Base-by-base conservation (phyloP, 2,797 vertebrate genomes). In the Pygocentrus nattereri region DNA sequence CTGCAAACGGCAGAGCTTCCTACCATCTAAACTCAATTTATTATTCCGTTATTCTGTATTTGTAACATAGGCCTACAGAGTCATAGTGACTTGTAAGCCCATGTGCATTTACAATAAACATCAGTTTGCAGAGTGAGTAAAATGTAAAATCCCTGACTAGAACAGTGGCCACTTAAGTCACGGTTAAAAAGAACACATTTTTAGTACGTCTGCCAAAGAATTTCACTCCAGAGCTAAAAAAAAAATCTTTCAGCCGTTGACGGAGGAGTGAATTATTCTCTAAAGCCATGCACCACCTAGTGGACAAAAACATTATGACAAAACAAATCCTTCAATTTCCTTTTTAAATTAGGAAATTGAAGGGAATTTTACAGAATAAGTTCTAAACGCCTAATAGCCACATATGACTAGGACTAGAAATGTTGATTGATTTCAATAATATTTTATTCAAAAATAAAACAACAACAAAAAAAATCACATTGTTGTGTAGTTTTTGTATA, bases 371-470 rank as follows among this genome's bases (percentile, higher is more conserved):
- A 44, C 41, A 12, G 5, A 38, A 44, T 44, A 8, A 10, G 0
- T 41, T 44, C 10, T 44, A 10, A 41, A 41, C 7, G 41, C 41
- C 41, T 41, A 41, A 41, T 8, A 41, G 41, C 41, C 10, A 44
- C 41, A 13, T 59, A 25, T 25, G 13, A 11, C 4, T n/a, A 56
- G n/a, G 52, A 56, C 61, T 0, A 4, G 4, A 62, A 61, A 64
- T 31, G 7, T 64, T 58, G 4, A 31, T 18, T 44, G 69, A 85
- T 80, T 84, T 80, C 59, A 80, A 61, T 58, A 69, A 68, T 71
- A 82, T 85, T 87, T 87, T 84, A 84, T 87, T 85, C 61, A 73
- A 84, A 85, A 85, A 85, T 82, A 76, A 84, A 85, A 61, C 50
- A 64, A 80, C 62, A 83, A 47, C 3, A 56, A 79, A 76, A 79